These are phyloP conservation scores for Zaprionus bogoriensis DNA, from an alignment of 2,888 invertebrate species.

Conservation along the genomic window DNA sequence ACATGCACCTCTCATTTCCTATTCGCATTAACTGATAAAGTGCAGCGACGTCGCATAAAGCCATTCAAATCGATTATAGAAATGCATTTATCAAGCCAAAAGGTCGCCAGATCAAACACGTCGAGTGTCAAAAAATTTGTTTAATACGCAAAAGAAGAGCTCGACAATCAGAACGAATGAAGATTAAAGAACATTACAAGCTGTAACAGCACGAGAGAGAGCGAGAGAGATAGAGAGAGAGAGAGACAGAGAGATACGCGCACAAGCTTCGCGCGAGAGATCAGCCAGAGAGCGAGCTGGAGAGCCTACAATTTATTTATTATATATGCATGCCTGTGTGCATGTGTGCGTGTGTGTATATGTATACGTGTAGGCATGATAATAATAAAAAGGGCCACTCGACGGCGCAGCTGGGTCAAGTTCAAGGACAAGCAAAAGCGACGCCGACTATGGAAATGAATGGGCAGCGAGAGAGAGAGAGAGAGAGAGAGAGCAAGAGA, in stretches of 20 bases:
- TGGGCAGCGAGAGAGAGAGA: slow-evolving; percentile 31
- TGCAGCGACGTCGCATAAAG: slow-evolving; percentile 14
- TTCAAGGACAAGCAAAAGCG: slow-evolving; percentile 70
- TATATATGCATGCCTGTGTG: slow-evolving; percentile 39
- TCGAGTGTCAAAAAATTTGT: slow-evolving; percentile 55
- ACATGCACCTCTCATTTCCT: slow-evolving; percentile 18
- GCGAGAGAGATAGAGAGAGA: slow-evolving; percentile 21
- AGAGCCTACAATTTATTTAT: slow-evolving; percentile 64
- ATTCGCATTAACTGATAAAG: slow-evolving; percentile 38
- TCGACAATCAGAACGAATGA: slow-evolving; percentile 15
- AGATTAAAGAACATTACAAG: slow-evolving; percentile 28
- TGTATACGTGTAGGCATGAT: slow-evolving; percentile 54
- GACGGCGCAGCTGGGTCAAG: slow-evolving; percentile 69
- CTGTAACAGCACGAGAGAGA: slow-evolving; percentile 24
- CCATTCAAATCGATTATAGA: neutral
- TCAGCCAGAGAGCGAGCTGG: neutral
- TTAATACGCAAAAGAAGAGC: slow-evolving; percentile 54
- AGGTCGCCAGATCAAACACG: slow-evolving; percentile 41
- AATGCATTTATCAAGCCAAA: slow-evolving; percentile 50
- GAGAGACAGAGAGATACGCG: slow-evolving; percentile 24
- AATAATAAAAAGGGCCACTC: slow-evolving; percentile 70
- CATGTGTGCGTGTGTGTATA: slow-evolving; percentile 38
- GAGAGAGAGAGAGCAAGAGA: slow-evolving; percentile 9
- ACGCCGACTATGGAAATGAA: slow-evolving; percentile 60
- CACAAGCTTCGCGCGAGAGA: slow-evolving; percentile 27